phyloP scores from a whole-genome alignment of 92 coral and sea anemone species.

The Anthopleura xanthogrammica region DNA sequence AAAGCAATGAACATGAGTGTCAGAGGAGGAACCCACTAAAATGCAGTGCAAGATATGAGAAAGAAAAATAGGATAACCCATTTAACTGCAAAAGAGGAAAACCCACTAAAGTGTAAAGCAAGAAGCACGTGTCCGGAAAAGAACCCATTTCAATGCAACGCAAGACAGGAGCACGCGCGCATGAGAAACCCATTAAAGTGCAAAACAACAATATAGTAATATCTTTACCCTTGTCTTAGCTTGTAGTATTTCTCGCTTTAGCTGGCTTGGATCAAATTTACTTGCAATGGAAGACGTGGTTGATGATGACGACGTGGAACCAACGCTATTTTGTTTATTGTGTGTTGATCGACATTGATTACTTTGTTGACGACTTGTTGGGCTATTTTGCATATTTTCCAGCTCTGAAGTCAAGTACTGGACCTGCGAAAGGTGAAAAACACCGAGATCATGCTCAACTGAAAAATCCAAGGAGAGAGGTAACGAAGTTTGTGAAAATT shows the following conservation, averaged over 20 bases:
- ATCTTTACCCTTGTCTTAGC: slow-evolving; percentile 77
- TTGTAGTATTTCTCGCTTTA: slow-evolving; percentile 84
- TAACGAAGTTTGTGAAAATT: too few species aligned
- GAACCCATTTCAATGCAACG: too few species aligned
- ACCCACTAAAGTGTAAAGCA: not conserved
- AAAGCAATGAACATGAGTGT: not conserved
- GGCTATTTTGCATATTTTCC: slow-evolving; percentile 62
- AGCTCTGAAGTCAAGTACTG: slow-evolving; percentile 78
- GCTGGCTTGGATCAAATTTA: slow-evolving; percentile 75
- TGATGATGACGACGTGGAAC: slow-evolving; percentile 75
- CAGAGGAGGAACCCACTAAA: not conserved
- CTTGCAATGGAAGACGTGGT: slow-evolving; percentile 76
- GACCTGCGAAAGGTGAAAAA: slow-evolving; percentile 40
- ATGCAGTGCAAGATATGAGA: not conserved
- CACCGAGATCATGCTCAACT: too few species aligned
- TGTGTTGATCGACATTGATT: slow-evolving; percentile 43
- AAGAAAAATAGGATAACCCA: too few species aligned
- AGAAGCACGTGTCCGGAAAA: too few species aligned
- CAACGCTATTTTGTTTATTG: slow-evolving; percentile 68
- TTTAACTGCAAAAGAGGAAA: not conserved
- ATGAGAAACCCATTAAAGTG: not conserved
- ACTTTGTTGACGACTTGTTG: slow-evolving; percentile 16
- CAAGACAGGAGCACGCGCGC: too few species aligned
- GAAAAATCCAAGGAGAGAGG: too few species aligned
- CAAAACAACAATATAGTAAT: not conserved